Base-by-base conservation (phyloP, 2,888 invertebrate species). In the Dicyrtomina minuta region DNA sequence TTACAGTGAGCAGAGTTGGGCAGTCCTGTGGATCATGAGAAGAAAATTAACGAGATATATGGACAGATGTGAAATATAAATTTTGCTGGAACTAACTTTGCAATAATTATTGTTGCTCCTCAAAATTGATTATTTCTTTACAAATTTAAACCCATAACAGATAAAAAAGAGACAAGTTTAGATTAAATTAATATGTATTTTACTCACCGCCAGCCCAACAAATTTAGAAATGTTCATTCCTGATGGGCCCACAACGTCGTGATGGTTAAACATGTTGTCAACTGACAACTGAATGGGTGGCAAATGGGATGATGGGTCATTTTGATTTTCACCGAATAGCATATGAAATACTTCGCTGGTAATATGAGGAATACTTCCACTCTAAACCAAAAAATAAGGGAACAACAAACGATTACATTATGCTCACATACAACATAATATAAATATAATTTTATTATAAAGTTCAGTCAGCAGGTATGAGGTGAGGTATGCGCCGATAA, bases 321-420 rank as follows among this genome's bases (percentile, higher is more conserved):
- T 27, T 13, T 56, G 15, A 39, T 20, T 17, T 55, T 87, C 87
- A 33, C n/a, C n/a, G n/a, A n/a, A n/a, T n/a, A 91, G 83, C 81
- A 87, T 85, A 75, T 87, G 83, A 64, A 91, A 85, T 0, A 90
- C 89, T 82, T 92, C 92, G 73, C 88, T 86, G 0, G 90, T 91
- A 24, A 96, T 82, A 82, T 93, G 90, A 0, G 93, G 92, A 59
- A 93, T 87, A 81, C 90, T 89, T 56, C 92, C 95, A 77, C 89
- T 88, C 89, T 91, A 81, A 85, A 79, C 60, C 15, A 27, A 27
- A 10, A 20, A 39, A 13, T 12, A 13, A 56, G 20, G 22, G 24
- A 33, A 17, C 27, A 58, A 39, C 2, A 58, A n/a, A 2, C 10
- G 39, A 41, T 58, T 26, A 24, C 13, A 53, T 24, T 20, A 55